phyloP scores from a whole-genome alignment of 2,888 invertebrate genomes.

The Leptogaster cylindrica region DNA sequence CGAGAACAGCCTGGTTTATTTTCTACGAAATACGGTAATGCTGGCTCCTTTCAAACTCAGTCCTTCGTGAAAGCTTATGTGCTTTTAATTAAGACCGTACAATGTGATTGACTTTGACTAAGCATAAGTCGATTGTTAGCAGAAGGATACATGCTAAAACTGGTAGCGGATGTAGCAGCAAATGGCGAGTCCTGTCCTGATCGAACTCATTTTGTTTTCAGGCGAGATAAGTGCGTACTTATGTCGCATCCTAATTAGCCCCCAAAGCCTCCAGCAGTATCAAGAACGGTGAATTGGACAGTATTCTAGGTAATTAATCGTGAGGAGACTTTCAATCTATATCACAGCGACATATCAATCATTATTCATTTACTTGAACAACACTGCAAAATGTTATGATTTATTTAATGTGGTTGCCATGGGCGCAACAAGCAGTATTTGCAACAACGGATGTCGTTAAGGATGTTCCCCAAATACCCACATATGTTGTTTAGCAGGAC shows the following conservation, averaged over 20 bases:
- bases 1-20: not conserved
- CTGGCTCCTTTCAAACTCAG: no score
- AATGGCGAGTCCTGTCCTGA: not conserved
- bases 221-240: not conserved
- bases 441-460: not conserved
- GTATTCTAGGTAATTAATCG: not conserved
- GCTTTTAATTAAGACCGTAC: not conserved
- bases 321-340: not conserved
- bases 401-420: not conserved
- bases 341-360: no score
- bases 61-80: not conserved
- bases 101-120: slow-evolving; percentile 20
- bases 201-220: not conserved
- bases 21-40: not conserved
- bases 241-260: not conserved
- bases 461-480: not conserved
- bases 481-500: not conserved
- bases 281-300: not conserved
- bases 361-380: no score
- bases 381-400: no score
- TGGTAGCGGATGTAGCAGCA: not conserved
- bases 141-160: not conserved
- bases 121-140: not conserved
- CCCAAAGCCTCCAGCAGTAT: not conserved
- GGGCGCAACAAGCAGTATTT: not conserved